A percentile compares a stretch with the other conserved stretches of the same genome.
Evolutionary conservation across 2,888 invertebrate genomes (phyloP).

Genomic region (Hyposoter didymator): DNA sequence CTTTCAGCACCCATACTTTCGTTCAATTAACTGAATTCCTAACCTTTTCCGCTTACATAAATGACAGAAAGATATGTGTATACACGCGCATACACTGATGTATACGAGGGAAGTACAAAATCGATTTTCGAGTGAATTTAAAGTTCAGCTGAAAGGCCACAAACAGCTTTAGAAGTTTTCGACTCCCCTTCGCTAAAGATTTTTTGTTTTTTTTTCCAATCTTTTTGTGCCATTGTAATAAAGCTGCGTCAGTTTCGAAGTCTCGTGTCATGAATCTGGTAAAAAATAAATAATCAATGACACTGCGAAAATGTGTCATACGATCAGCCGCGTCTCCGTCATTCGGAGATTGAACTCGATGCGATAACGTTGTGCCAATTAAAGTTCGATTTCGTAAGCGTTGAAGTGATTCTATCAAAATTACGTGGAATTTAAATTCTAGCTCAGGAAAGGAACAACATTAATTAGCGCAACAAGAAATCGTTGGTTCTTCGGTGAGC

Average conservation of each 20-base stretch:
- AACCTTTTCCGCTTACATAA: not conserved
- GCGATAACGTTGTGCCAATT: not conserved
- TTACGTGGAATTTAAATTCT: not conserved
- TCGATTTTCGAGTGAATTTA: not conserved
- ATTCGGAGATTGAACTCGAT: not conserved
- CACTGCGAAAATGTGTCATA: not conserved
- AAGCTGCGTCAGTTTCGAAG: not conserved
- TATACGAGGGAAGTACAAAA: not conserved
- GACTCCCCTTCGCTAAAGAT: not conserved
- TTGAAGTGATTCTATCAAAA: not conserved
- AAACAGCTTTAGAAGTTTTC: not conserved
- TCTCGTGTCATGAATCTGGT: constrained; percentile 13
- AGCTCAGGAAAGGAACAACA: not conserved
- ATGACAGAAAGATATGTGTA: not conserved
- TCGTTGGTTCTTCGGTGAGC: not conserved
- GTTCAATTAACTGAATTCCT: constrained; percentile 78
- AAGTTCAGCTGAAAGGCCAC: not conserved
- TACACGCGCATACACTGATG: not conserved
- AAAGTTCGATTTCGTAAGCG: not conserved
- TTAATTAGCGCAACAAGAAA: not conserved
- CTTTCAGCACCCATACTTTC: constrained; percentile 43
- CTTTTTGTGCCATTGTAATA: not conserved
- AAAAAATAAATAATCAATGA: not conserved
- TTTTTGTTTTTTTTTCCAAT: not conserved
- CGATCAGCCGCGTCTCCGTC: not conserved